A percentile compares a stretch with the other conserved stretches of the same genome.
These are phyloP conservation scores for Gymnodraco acuticeps DNA, from an alignment of 2,797 vertebrate species.

Conservation along the genomic window DNA sequence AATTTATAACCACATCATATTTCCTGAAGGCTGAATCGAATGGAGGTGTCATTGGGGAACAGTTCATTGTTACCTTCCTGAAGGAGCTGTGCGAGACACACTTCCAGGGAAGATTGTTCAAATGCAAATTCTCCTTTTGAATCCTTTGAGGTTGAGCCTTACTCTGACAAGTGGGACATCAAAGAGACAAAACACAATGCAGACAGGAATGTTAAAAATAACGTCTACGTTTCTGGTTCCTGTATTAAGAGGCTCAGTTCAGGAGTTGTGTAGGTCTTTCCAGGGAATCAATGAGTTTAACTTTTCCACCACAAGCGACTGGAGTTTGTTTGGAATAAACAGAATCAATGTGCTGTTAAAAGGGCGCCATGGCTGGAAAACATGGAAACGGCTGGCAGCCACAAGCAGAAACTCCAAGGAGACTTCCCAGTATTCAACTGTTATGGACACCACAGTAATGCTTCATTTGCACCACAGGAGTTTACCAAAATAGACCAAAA, in stretches of 20 bases:
- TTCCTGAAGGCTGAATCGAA: constrained; percentile 37
- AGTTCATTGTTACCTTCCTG: constrained; percentile 4
- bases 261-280: constrained; percentile 16
- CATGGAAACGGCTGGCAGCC: constrained; percentile 28
- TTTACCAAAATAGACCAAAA: neutral
- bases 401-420: constrained; percentile 4
- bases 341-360: constrained; percentile 32
- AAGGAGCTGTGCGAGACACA: constrained; percentile 19
- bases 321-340: constrained; percentile 39
- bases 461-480: neutral
- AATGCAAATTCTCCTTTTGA: constrained; percentile 52
- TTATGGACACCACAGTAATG: neutral
- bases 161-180: constrained; percentile 30
- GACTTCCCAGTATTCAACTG: neutral
- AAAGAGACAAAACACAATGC: constrained; percentile 27
- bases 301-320: constrained; percentile 30
- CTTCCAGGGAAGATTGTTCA: neutral
- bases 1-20: constrained; percentile 36
- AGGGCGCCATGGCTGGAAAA: neutral
- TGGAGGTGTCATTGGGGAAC: constrained; percentile 9
- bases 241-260: neutral
- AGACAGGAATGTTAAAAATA: neutral
- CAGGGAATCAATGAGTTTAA: constrained; percentile 30
- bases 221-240: constrained; percentile 11
- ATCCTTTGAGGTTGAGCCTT: constrained; percentile 29